phyloP scores from a whole-genome alignment of 2,797 vertebrate species.

The Mergus octosetaceus region DNA sequence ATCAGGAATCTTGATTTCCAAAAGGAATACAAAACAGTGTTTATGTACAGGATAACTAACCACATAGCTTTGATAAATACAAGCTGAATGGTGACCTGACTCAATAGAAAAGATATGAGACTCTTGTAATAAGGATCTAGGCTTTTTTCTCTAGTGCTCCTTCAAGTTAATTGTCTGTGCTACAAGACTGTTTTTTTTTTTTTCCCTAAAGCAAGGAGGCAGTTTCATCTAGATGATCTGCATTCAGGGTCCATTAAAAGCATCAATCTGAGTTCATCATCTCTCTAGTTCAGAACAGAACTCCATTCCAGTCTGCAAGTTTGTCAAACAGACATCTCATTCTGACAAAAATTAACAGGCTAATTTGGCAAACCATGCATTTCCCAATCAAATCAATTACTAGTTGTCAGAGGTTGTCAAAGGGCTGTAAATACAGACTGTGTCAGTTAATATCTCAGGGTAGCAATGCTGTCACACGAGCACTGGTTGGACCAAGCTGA shows the following conservation, averaged over 20 bases:
- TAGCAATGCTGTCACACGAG: neutral
- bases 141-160: neutral
- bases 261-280: no score
- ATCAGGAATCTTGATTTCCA: neutral
- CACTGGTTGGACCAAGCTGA: neutral
- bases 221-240: no score
- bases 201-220: neutral
- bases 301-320: neutral
- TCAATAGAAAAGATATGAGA: neutral
- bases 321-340: neutral
- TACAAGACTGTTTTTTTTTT: neutral
- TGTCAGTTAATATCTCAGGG: neutral
- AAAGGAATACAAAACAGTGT: neutral
- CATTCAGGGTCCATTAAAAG: no score
- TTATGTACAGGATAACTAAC: neutral
- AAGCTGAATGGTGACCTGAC: neutral
- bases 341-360: neutral
- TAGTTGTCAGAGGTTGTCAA: neutral
- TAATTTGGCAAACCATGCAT: neutral
- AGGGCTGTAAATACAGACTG: neutral
- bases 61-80: neutral
- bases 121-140: neutral
- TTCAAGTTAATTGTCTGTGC: neutral
- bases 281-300: neutral
- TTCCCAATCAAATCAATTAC: neutral